Evolutionary conservation across 2,113 vertebrate species (phyloP), one percentile per base, ranked within the genome.

Genomic region (Vanacampus margaritifer): DNA sequence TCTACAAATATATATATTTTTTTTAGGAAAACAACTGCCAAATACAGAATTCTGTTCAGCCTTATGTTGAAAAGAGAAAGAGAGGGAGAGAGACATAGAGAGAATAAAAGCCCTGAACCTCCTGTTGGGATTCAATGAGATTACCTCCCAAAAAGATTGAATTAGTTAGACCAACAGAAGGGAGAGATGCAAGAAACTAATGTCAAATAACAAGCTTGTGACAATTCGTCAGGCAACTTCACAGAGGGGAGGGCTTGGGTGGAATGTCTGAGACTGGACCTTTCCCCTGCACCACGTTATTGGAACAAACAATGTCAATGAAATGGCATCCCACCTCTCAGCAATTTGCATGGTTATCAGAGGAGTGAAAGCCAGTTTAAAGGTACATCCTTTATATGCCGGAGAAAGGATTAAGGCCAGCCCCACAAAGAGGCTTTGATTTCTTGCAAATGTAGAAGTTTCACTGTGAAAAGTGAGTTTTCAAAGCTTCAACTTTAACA

Each of bases 301-400:
- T 90, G 88, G 86, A 90, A 90, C 90, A 92, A 90, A 91, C 90
- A 91, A 87, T 90, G 89, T 89, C 88, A 90, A 84, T 88, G 83
- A 90, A 87, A 91, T 91, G 91, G 88, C 91, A 92, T 91, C 90
- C 91, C 87, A 91, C 90, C 90, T 92, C 90, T 85, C 84, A 90
- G 84, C 86, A 86, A 93, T 92, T 92, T 93, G 89, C 89, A 92
- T 87, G 91, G 84, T 88, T 92, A 91, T 92, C 92, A 93, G 80
- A 74, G 81, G 77, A 85, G 80, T 90, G 92, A 92, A 91, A 90
- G 90, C 83, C 82, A 88, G 89, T 93, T 92, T 93, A 91, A 93
- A 93, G 90, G 91, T 92, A 89, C 90, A 91, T 91, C 90, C 90
- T 93, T 92, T 89, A 93, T 91, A 86, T 91, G 90, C 88, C 80